These are phyloP conservation scores for Dicerorhinus sumatrensis DNA, from an alignment of 2,113 vertebrate genomes.

Conservation along the genomic window DNA sequence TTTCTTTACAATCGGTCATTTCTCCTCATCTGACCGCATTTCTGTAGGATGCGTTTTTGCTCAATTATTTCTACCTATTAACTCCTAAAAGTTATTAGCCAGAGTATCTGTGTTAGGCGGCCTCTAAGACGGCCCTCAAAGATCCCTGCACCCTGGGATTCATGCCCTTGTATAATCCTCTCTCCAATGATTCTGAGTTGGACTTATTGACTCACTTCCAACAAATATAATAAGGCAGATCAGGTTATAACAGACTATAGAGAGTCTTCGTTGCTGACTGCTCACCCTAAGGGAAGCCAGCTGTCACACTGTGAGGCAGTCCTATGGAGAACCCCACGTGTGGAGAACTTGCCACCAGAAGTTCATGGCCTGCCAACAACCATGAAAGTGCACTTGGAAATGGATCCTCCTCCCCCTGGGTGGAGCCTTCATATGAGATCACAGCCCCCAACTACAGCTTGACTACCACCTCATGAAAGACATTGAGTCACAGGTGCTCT, in stretches of 20 bases:
- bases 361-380: not conserved
- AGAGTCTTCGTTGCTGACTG: not conserved
- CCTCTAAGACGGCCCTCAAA: not conserved
- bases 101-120: not conserved
- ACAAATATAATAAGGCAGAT: not conserved
- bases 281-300: not conserved
- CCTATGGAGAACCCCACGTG: not conserved
- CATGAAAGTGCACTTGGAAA: not conserved
- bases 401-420: not conserved
- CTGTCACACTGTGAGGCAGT: not conserved
- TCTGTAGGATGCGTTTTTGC: not conserved
- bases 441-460: not conserved
- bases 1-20: not conserved
- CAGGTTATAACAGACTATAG: not conserved
- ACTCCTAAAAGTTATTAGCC: not conserved
- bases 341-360: not conserved
- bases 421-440: not conserved
- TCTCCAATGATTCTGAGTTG: not conserved
- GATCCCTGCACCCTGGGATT: not conserved
- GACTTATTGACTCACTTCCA: not conserved
- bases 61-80: slow-evolving; percentile 31
- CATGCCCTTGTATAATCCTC: not conserved
- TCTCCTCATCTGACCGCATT: not conserved
- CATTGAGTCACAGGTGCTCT: not conserved
- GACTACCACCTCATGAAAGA: not conserved